These are phyloP conservation scores for Micromys minutus DNA, from an alignment of 2,113 vertebrate genomes.

Conservation along the genomic window DNA sequence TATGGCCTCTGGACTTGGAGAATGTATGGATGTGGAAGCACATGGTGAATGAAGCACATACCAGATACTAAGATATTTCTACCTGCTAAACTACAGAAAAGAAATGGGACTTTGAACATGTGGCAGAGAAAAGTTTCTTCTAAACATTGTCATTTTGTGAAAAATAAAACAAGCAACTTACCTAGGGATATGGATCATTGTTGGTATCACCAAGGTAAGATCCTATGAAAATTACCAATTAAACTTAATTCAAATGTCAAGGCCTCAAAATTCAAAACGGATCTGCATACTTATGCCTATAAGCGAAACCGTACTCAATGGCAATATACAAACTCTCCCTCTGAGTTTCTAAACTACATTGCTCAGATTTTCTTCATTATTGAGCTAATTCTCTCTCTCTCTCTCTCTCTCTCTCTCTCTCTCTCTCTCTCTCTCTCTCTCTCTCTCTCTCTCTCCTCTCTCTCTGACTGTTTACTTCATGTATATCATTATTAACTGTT, in stretches of 20 bases:
- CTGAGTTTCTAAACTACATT: neutral
- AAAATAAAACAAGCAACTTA: neutral
- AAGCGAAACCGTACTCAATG: neutral
- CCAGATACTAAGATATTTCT: neutral
- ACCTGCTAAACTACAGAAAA: neutral
- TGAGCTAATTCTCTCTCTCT: neutral
- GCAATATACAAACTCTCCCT: neutral
- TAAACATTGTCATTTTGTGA: neutral
- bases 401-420: neutral
- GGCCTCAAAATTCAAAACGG: neutral
- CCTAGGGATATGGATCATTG: neutral
- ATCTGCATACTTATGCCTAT: neutral
- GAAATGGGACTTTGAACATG: neutral
- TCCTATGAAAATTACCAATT: neutral
- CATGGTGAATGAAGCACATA: fast-evolving
- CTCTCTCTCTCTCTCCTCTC: neutral
- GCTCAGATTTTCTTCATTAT: neutral
- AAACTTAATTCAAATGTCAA: neutral
- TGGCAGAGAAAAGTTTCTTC: neutral
- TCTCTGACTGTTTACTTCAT: neutral
- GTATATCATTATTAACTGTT: neutral
- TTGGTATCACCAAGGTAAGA: neutral
- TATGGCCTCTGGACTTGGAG: neutral
- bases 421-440: neutral
- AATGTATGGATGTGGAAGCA: neutral